These are phyloP conservation scores for Poeciliopsis presidionis DNA, from an alignment of 2,797 vertebrate genomes.

Conservation along the genomic window DNA sequence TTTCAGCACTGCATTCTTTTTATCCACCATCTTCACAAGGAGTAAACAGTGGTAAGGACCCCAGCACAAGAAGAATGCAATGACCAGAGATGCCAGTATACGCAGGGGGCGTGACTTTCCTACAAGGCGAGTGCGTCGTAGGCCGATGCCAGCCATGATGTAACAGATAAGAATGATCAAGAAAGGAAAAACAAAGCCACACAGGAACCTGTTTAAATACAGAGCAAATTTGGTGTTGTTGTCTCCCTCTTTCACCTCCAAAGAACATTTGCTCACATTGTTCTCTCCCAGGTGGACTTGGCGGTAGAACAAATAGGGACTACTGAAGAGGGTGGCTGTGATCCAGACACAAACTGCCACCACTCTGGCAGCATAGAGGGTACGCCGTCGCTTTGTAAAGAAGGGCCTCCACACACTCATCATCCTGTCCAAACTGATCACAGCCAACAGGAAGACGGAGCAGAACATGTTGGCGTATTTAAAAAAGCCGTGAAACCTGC, in stretches of 20 bases:
- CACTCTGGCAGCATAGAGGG: conserved; percentile 52
- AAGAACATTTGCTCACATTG: conserved; percentile 75
- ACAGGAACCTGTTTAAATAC: conserved; percentile 77
- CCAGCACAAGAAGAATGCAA: conserved; percentile 83
- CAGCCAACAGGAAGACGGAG: conserved; percentile 80
- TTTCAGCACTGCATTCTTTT: conserved; percentile 61
- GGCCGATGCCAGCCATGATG: conserved; percentile 67
- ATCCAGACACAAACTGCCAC: conserved; percentile 69
- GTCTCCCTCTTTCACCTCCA: conserved; percentile 39
- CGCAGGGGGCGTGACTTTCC: conserved; percentile 73
- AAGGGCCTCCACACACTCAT: conserved; percentile 77
- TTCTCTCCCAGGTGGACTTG: conserved; percentile 57
- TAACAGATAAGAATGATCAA: conserved; percentile 79
- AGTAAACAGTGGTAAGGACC: conserved; percentile 81
- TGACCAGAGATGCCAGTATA: conserved; percentile 70
- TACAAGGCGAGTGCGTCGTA: conserved; percentile 67
- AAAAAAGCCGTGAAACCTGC: conserved; percentile 84
- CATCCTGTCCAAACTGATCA: conserved; percentile 82
- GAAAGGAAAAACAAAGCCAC: conserved; percentile 80
- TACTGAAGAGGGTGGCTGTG: conserved; percentile 61
- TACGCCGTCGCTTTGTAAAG: conserved; percentile 62
- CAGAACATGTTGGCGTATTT: conserved; percentile 86
- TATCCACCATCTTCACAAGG: conserved; percentile 78
- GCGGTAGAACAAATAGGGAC: conserved; percentile 73
- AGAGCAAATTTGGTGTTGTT: conserved; percentile 48